phyloP scores from a whole-genome alignment of 2,797 vertebrate species.

The Brachymystax lenok region DNA sequence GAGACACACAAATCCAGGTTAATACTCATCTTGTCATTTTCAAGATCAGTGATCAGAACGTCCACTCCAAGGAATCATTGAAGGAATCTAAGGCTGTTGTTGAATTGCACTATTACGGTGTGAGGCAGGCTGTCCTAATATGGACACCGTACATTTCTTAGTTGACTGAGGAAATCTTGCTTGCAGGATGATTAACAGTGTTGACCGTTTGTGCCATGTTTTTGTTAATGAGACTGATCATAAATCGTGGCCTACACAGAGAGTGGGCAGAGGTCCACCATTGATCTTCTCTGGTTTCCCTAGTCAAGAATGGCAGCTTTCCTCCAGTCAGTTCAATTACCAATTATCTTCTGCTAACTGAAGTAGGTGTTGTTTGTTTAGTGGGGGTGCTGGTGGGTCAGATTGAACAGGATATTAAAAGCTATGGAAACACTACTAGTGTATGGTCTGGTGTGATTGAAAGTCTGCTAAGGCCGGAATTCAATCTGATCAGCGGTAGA shows the following conservation, averaged over 20 bases:
- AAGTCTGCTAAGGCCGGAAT: background rate
- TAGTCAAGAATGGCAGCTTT: slow-evolving; percentile 30
- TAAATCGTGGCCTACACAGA: slow-evolving; percentile 59
- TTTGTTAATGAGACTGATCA: slow-evolving; percentile 60
- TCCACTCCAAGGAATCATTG: background rate
- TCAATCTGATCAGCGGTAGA: background rate
- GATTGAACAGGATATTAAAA: background rate
- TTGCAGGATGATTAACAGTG: slow-evolving; percentile 61
- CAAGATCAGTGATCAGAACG: background rate
- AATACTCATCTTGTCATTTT: background rate
- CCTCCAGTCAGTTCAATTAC: slow-evolving; percentile 27
- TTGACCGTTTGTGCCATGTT: slow-evolving; percentile 52
- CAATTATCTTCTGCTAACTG: slow-evolving; percentile 14
- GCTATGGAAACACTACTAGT: background rate
- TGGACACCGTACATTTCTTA: slow-evolving; percentile 10
- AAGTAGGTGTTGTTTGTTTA: background rate
- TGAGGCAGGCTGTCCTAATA: background rate
- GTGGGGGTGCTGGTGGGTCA: background rate
- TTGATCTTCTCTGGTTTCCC: slow-evolving; percentile 46
- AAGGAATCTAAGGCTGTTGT: background rate
- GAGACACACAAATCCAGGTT: background rate
- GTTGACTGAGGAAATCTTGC: slow-evolving; percentile 60
- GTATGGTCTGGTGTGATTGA: background rate
- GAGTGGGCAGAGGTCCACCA: slow-evolving; percentile 55
- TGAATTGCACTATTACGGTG: background rate